Evolutionary conservation across 2,888 invertebrate species (phyloP), one percentile per base, ranked within the genome.

Genomic region (Brachynemurus nebulosus): DNA sequence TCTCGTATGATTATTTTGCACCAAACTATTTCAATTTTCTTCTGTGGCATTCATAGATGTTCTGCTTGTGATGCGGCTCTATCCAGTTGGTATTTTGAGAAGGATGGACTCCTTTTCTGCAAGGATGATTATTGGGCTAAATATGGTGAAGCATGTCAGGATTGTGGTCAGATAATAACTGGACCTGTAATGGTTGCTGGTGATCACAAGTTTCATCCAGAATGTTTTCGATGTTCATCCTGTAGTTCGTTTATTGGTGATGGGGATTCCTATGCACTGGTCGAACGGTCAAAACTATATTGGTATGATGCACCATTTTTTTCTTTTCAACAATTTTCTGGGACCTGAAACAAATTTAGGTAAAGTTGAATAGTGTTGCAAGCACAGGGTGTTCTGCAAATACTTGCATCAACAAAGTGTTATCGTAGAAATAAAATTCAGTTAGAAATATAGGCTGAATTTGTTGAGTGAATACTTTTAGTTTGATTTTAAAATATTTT

Each of bases 161-260:
- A 88, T 57, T 93, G 92, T 64, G 76, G 78, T 46, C 80, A 86
- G 70, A 78, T 86, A 50, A 79, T 80, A 54, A 84, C 88, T 1
- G 92, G 92, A 0, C 91, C 92, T 19, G 88, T 91, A 51, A 92
- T 93, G 92, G 80, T 90, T 49, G 92, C 92, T 17, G 93, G 92
- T 21, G 88, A 88, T 58, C 91, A 91, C 67, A 88, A 89, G 63
- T 93, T 91, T 68, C 93, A 95, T 68, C 91, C 92, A 36, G 93
- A 93, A 71, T 93, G 93, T 68, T 93, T 93, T 66, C 80, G 84
- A 56, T 95, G 93, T 62, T 72, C 71, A 39, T 76, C 77, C 21
- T 93, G 93, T 64, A 71, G 76, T 23, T 72, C 78, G 3, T 89
- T 83, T 61, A 86, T 93, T 54, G 93, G 91, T 48, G 91, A 92